Percentiles rank a stretch among this genome's conserved stretches.
phyloP scores from a whole-genome alignment of 2,797 vertebrate species.

The Myripristis jacobus region DNA sequence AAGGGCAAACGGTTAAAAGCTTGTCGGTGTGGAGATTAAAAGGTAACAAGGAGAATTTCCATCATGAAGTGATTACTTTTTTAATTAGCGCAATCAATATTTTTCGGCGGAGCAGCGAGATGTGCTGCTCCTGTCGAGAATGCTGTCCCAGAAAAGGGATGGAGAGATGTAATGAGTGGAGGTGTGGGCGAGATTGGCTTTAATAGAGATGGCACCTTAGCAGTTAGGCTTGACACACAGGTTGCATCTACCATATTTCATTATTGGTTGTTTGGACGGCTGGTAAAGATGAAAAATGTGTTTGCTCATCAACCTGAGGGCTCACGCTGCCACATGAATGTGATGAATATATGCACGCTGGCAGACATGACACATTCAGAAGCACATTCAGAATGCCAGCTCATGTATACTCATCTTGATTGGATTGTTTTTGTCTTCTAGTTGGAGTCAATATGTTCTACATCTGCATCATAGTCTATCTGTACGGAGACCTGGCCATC shows the following conservation, averaged over 20 bases:
- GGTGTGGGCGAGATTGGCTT: constrained; percentile 24
- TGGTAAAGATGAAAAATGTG: constrained; percentile 51
- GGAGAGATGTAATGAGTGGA: constrained; percentile 25
- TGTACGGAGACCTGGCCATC: constrained; percentile 98
- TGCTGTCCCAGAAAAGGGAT: constrained; percentile 35
- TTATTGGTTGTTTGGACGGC: constrained; percentile 29
- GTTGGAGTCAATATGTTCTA: constrained; percentile 99
- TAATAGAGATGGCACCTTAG: constrained; percentile 28
- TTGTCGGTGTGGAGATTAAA: constrained; percentile 27
- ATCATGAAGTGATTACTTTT: constrained; percentile 65
- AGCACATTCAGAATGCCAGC: no score
- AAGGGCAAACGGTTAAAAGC: constrained; percentile 43
- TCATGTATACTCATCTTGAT: neutral
- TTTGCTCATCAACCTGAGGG: constrained; percentile 20
- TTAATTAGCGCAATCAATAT: constrained; percentile 79
- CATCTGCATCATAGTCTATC: constrained; percentile 97
- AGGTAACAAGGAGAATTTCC: constrained; percentile 41
- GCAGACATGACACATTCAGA: neutral
- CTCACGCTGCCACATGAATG: neutral
- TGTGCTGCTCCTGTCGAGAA: neutral
- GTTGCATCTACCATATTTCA: constrained; percentile 35
- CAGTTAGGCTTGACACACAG: constrained; percentile 27
- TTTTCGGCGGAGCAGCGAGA: constrained; percentile 27
- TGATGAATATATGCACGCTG: neutral
- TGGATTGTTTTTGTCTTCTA: constrained; percentile 74